phyloP scores from a whole-genome alignment of 2,888 invertebrate species.

The Cynaeus angustus region DNA sequence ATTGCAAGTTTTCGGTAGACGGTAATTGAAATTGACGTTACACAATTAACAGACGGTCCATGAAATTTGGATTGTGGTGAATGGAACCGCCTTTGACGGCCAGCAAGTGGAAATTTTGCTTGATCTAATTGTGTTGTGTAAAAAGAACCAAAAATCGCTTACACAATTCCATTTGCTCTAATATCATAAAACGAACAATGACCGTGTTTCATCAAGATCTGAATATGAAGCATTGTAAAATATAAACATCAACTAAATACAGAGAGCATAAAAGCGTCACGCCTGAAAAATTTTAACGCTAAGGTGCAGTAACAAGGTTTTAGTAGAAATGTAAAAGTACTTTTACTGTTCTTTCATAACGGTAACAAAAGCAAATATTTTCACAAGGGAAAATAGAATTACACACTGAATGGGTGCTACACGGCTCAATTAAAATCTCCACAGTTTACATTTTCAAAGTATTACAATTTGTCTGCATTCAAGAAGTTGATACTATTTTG shows the following conservation, averaged over 20 bases:
- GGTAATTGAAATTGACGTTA: constrained; percentile 37
- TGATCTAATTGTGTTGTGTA: constrained; percentile 38
- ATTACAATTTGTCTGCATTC: no score
- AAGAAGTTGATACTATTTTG: no score
- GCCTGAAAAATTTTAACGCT: constrained; percentile 38
- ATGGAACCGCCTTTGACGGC: constrained; percentile 39
- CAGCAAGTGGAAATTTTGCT: constrained; percentile 45
- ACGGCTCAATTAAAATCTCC: constrained; percentile 21
- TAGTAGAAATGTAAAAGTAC: constrained; percentile 40
- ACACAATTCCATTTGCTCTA: constrained; percentile 29
- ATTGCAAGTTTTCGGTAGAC: constrained; percentile 29
- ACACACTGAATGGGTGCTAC: constrained; percentile 6
- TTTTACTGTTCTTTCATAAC: constrained; percentile 35
- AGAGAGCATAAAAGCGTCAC: constrained; percentile 39
- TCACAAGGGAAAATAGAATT: constrained; percentile 25
- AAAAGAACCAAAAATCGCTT: constrained; percentile 8
- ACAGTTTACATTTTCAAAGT: not conserved
- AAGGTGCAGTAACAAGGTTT: constrained; percentile 41
- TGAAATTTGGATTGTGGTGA: constrained; percentile 41
- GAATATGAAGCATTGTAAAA: constrained; percentile 38
- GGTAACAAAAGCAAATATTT: constrained; percentile 35
- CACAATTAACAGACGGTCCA: constrained; percentile 46
- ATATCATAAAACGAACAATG: constrained; percentile 11
- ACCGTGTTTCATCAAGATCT: constrained; percentile 30
- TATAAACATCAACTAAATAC: constrained; percentile 43